phyloP scores from a whole-genome alignment of 1,140 invertebrate species.

The Drosophila quadrilineata region DNA sequence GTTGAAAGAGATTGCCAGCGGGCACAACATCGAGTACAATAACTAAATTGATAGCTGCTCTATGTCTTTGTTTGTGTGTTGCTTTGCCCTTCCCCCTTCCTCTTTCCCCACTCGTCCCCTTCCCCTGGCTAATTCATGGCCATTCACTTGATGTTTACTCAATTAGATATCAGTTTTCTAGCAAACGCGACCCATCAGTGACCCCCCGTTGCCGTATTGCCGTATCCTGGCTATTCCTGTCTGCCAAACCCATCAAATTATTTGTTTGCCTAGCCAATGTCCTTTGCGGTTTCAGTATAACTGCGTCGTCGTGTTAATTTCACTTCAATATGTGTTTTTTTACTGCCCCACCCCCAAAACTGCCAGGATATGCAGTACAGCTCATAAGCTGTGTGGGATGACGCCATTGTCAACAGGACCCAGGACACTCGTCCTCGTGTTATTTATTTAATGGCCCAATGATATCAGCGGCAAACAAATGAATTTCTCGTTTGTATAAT shows the following conservation, averaged over 20 bases:
- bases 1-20: no score
- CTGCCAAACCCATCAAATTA: constrained; percentile 23
- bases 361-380: background rate
- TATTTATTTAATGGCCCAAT: constrained; percentile 16
- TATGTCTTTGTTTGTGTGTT: background rate
- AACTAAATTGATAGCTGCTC: constrained; percentile 26
- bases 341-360: background rate
- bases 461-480: constrained; percentile 11
- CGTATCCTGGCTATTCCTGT: background rate
- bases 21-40: constrained; percentile 17
- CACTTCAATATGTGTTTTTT: constrained; percentile 15
- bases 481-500: constrained; percentile 8
- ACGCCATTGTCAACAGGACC: constrained; percentile 27
- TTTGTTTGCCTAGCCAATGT: constrained; percentile 25
- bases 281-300: constrained; percentile 5
- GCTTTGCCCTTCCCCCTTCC: no score
- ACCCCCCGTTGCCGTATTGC: background rate
- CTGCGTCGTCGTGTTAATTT: constrained; percentile 36
- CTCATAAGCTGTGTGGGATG: constrained; percentile 3
- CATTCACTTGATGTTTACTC: constrained; percentile 59
- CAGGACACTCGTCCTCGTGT: constrained; percentile 25
- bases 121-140: constrained; percentile 34
- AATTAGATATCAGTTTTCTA: constrained; percentile 69
- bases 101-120: background rate
- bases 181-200: constrained; percentile 19